Conservation (phyloP, 2,888 invertebrate genomes). For the Catocala nupta region DNA sequence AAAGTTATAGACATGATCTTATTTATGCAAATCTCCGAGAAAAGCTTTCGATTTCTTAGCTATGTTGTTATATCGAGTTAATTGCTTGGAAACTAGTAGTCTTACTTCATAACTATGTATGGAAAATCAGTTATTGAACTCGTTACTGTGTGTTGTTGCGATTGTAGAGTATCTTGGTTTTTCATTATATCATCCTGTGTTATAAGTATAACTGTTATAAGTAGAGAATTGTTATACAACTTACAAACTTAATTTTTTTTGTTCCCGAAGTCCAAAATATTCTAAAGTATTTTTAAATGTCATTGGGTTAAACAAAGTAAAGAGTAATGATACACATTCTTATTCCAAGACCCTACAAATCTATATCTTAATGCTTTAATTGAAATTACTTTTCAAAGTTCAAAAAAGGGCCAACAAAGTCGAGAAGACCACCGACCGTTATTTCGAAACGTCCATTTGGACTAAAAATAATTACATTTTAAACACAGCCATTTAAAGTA, state of each 20-base stretch:
- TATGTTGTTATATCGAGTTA: constrained; percentile 39
- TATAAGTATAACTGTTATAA: constrained; percentile 1
- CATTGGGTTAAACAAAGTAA: not conserved
- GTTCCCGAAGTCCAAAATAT: too few species aligned
- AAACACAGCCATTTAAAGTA: constrained; percentile 52
- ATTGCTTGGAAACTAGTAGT: constrained; percentile 44
- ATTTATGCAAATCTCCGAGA: constrained; percentile 43
- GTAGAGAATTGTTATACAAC: too few species aligned
- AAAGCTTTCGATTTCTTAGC: constrained; percentile 50
- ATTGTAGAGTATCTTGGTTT: constrained; percentile 26
- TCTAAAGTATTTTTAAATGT: too few species aligned
- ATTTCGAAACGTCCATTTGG: constrained; percentile 31
- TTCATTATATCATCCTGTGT: constrained; percentile 9
- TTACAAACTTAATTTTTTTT: too few species aligned
- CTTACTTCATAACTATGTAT: constrained; percentile 37
- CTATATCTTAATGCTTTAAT: constrained; percentile 5
- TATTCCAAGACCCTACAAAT: not conserved
- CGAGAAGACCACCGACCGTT: constrained; percentile 21
- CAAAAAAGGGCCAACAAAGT: constrained; percentile 18
- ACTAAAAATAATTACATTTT: constrained; percentile 58
- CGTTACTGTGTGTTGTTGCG: constrained; percentile 20
- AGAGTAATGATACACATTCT: not conserved
- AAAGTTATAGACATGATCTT: constrained; percentile 21
- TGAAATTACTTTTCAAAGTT: constrained; percentile 2
- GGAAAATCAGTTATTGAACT: constrained; percentile 45